Base-by-base conservation (phyloP, 2,797 vertebrate genomes). In the Coracias cyanogaster region DNA sequence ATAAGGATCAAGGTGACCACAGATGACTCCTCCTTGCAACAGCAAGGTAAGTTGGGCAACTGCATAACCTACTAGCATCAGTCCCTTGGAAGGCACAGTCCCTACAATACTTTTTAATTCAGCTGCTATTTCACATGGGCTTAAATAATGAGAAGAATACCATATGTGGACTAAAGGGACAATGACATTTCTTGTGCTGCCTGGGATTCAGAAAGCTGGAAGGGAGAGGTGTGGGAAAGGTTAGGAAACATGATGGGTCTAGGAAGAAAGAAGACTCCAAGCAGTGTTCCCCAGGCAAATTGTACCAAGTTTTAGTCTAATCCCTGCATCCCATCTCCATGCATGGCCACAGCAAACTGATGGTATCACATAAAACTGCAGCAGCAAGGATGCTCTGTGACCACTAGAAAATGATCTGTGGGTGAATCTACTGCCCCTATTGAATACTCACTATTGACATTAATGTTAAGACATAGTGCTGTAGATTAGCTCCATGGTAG, bases 371-470 rank as follows among this genome's bases (percentile, higher is more conserved):
- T 4, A 22, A 2, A 9, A 78, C 9, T 0, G 0, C 17, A 55
- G 24, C 41, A 82, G 57, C 55, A 74, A 67, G 7, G 9, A 15
- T 15, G 16, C 22, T 76, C 45, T 64, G 45, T n/a, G 29, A 31
- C 33, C 18, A 10, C 21, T 4, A 54, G 41, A 58, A 71, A 76
- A 79, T 0, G 0, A 70, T 26, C 13, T 2, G 0, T 35, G 33
- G 25, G 46, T 52, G 35, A 79, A 61, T 9, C 24, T 39, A 28
- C 31, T 69, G 0, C 41, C 29, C 31, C 21, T 25, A 37, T 33
- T 72, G 55, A 84, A 89, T 97, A 99, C 99, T 99, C 98, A 99
- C 99, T 97, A 99, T 99, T 84, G 99, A 99, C 99, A 99, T 99
- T 60, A 99, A 96, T 0, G 99, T 99, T 94, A 99, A 98, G 92